Conservation (phyloP, 2,113 vertebrate species). For the Marcusenius ussheri region DNA sequence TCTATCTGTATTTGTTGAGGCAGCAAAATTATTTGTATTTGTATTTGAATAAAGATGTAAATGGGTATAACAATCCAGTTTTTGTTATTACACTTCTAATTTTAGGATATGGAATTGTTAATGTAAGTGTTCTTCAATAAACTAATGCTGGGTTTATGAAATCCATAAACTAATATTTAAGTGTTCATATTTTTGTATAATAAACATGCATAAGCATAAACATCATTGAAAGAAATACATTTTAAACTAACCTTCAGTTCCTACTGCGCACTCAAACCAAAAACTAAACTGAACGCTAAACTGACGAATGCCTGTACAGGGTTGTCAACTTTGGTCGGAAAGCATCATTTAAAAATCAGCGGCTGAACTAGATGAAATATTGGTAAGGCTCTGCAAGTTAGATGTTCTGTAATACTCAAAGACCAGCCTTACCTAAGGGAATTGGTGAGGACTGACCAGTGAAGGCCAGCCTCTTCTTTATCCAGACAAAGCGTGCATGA, state of each 20-base stretch:
- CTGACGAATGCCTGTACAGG: neutral
- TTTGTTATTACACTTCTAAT: neutral
- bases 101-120: neutral
- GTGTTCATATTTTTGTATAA: neutral
- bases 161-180: neutral
- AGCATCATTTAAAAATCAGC: neutral
- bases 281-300: neutral
- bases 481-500: neutral
- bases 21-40: neutral
- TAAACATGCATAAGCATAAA: neutral
- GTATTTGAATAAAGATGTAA: neutral
- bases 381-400: neutral
- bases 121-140: neutral
- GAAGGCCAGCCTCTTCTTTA: neutral
- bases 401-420: neutral
- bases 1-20: neutral
- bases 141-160: neutral
- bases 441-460: neutral
- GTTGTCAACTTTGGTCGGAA: neutral
- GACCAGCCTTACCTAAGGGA: neutral
- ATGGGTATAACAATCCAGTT: neutral
- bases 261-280: neutral
- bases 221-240: neutral
- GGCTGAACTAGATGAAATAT: neutral
- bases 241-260: neutral